Percentiles rank a stretch among this genome's conserved stretches.
Evolutionary conservation across 2,797 vertebrate genomes (phyloP).

Genomic region (Platalea minor): DNA sequence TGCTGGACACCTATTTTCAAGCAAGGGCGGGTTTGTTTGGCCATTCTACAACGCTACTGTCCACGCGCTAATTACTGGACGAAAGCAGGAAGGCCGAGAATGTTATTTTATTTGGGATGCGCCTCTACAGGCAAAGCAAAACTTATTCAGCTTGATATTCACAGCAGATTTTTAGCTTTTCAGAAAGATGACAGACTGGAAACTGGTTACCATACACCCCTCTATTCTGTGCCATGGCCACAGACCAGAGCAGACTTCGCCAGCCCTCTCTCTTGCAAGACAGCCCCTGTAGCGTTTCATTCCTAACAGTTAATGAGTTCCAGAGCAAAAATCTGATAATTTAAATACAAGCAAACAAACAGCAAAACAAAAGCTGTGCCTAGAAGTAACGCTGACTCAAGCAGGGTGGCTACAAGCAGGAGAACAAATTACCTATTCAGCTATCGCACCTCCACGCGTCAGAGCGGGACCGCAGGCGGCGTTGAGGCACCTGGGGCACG

Average conservation of each 20-base stretch:
- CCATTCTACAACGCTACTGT: not conserved
- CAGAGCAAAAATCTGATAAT: not conserved
- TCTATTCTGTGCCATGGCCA: accelerated
- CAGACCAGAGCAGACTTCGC: not conserved
- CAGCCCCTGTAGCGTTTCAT: not conserved
- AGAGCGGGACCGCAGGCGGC: not conserved
- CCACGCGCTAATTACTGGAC: not conserved
- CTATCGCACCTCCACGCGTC: not conserved
- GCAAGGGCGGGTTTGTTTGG: not conserved
- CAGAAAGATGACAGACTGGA: not conserved
- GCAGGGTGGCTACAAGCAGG: not conserved
- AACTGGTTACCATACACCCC: not conserved
- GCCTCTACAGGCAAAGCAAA: not conserved
- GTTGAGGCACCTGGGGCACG: not conserved
- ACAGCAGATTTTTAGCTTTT: not conserved
- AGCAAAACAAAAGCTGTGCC: not conserved
- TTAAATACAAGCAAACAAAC: not conserved
- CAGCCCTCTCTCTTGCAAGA: not conserved
- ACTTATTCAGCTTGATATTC: not conserved
- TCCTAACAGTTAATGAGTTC: not conserved
- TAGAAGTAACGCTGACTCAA: not conserved
- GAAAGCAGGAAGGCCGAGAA: not conserved
- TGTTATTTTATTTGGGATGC: not conserved
- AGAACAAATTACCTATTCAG: not conserved
- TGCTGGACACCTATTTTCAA: not conserved